These are phyloP conservation scores for Medauroidea extradentata DNA, from an alignment of 1,140 invertebrate species.

Conservation along the genomic window DNA sequence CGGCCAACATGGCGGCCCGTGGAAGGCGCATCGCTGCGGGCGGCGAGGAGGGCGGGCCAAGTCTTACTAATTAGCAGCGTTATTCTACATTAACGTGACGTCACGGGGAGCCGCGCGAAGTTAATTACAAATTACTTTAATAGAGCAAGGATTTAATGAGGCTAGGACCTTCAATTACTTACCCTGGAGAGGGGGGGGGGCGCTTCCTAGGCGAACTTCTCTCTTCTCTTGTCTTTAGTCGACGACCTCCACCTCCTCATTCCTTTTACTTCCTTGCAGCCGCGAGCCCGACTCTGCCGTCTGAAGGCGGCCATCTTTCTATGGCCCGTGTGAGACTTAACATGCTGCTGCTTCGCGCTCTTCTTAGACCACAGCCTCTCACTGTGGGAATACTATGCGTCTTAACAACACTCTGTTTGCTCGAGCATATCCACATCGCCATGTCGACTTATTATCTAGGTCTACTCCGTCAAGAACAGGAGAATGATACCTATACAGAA, in stretches of 20 bases:
- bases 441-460: no score
- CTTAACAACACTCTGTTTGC: no score
- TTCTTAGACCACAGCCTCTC: no score
- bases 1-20: no score
- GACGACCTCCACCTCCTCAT: neutral
- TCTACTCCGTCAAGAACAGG: no score
- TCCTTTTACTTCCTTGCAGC: neutral
- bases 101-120: slow-evolving; percentile 20
- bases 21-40: no score
- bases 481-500: no score
- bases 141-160: slow-evolving; percentile 35
- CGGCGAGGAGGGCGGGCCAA: neutral
- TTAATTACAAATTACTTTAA: slow-evolving; percentile 36
- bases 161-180: slow-evolving; percentile 26
- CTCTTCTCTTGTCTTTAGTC: neutral
- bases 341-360: no score
- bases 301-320: neutral
- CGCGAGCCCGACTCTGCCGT: neutral
- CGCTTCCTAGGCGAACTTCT: neutral
- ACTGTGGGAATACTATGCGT: no score
- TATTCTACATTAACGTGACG: slow-evolving; percentile 20
- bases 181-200: neutral
- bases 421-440: no score
- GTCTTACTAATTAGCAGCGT: slow-evolving; percentile 15
- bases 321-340: no score